These are phyloP conservation scores for Haemorhous mexicanus DNA, from an alignment of 2,113 vertebrate species.

Conservation along the genomic window DNA sequence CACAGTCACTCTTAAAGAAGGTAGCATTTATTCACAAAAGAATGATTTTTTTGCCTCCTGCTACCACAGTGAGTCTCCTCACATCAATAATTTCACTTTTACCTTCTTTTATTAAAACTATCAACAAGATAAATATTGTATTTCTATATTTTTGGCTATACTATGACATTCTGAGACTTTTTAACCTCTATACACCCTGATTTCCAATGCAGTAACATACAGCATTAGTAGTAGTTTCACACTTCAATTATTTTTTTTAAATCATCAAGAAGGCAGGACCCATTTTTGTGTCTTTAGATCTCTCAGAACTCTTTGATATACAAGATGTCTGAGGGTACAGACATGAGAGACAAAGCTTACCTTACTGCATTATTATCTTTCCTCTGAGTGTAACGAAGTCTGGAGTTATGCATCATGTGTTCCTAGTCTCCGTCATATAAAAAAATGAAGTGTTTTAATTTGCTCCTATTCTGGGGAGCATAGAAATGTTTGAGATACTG, in stretches of 20 bases:
- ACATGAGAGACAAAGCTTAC: neutral
- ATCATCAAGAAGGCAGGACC: neutral
- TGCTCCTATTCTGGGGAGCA: neutral
- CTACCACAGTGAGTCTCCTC: neutral
- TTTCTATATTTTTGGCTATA: neutral
- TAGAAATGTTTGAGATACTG: neutral
- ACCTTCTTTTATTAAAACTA: neutral
- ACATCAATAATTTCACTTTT: neutral
- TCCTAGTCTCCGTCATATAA: neutral
- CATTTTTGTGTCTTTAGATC: neutral
- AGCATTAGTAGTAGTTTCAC: neutral
- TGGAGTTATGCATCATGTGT: neutral
- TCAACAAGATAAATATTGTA: neutral
- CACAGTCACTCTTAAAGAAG: neutral
- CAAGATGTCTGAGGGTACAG: neutral
- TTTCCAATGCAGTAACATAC: neutral
- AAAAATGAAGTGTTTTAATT: neutral
- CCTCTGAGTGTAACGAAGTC: neutral
- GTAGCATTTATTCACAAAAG: neutral
- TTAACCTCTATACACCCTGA: neutral
- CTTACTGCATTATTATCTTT: neutral
- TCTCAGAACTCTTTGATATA: neutral
- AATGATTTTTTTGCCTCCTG: neutral
- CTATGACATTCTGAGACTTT: neutral
- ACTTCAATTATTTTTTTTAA: neutral